phyloP scores from a whole-genome alignment of 2,113 vertebrate species.

The Cebus imitator region DNA sequence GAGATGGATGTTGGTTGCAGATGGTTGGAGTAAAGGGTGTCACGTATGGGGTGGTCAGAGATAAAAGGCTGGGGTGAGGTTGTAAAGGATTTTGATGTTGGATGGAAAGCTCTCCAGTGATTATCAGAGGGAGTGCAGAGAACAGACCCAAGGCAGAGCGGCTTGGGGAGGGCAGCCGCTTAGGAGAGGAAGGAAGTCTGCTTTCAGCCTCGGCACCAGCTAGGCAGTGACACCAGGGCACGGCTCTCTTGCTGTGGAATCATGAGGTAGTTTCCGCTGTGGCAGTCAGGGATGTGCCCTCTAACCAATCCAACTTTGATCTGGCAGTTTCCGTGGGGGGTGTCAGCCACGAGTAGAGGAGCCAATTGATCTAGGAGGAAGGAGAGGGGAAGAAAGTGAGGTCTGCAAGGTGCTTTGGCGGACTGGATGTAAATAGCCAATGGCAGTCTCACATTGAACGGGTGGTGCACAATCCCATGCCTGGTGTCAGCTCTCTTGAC shows the following conservation, averaged over 20 bases:
- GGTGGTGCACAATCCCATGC: background rate
- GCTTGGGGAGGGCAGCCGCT: background rate
- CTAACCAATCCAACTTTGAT: background rate
- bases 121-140: background rate
- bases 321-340: background rate
- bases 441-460: background rate
- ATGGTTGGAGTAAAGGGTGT: background rate
- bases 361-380: background rate
- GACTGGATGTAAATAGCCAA: background rate
- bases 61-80: background rate
- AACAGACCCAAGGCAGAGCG: background rate
- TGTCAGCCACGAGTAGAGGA: background rate
- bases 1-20: background rate
- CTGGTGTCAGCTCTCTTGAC: background rate
- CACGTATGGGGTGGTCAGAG: too few species aligned
- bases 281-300: background rate
- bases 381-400: background rate
- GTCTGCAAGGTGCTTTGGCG: background rate
- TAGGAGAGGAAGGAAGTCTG: background rate
- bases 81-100: background rate
- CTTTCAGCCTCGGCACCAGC: background rate
- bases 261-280: background rate
- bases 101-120: background rate
- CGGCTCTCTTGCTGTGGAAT: background rate
- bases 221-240: background rate